Evolutionary conservation across 2,797 vertebrate species (phyloP).

Genomic region (Balearica regulorum): DNA sequence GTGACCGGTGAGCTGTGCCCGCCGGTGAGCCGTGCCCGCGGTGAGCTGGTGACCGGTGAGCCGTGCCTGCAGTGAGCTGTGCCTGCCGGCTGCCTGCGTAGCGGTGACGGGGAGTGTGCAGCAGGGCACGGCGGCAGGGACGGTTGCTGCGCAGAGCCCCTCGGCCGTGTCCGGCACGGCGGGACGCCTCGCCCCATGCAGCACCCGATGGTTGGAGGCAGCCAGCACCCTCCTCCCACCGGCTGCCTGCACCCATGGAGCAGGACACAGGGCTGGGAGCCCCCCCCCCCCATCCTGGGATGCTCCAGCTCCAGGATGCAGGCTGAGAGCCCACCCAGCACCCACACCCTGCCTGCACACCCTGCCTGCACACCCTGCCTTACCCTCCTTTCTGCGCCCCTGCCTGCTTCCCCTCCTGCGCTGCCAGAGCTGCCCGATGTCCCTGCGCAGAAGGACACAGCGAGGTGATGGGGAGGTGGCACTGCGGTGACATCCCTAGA

Average conservation of each 20-base stretch:
- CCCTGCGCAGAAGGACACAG: background rate
- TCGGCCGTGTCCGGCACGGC: background rate
- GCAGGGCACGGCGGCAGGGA: background rate
- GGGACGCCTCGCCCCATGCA: background rate
- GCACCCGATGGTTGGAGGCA: fast-evolving
- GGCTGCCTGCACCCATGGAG: too few species aligned
- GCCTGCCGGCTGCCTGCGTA: background rate
- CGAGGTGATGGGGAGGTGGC: background rate
- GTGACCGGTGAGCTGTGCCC: background rate
- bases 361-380: background rate
- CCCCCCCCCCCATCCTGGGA: too few species aligned
- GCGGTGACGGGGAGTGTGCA: background rate
- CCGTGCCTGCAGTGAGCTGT: background rate
- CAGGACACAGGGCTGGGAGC: too few species aligned
- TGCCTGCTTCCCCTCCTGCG: background rate
- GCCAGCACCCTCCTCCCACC: background rate
- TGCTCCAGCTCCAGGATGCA: too few species aligned
- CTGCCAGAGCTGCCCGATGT: background rate
- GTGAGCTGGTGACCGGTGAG: background rate
- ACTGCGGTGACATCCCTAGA: background rate
- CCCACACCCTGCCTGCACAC: background rate
- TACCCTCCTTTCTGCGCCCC: too few species aligned
- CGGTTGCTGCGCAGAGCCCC: background rate
- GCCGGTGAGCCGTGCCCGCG: background rate
- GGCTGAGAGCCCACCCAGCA: background rate